phyloP scores from a whole-genome alignment of 2,888 invertebrate species.

The Oscheius myriophilus region DNA sequence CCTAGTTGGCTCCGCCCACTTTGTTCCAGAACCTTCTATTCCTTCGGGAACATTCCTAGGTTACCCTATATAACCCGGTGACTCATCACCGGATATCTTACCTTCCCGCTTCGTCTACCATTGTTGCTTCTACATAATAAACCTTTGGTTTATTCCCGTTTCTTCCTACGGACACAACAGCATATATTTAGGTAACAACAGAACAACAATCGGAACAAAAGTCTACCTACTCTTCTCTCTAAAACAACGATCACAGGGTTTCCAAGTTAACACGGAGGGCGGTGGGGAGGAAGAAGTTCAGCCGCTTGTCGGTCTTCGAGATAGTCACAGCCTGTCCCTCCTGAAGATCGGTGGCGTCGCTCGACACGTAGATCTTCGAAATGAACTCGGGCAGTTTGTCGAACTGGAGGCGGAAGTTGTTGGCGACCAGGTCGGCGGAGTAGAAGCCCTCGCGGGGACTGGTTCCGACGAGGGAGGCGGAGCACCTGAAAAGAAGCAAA shows the following conservation, averaged over 20 bases:
- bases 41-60: no score
- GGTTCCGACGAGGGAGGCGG: conserved; percentile 30
- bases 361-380: conserved; percentile 33
- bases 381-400: conserved; percentile 39
- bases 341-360: conserved; percentile 15
- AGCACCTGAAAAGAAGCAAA: conserved; percentile 11
- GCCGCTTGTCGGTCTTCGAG: conserved; percentile 23
- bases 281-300: conserved; percentile 34
- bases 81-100: no score
- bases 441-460: conserved; percentile 38
- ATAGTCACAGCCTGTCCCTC: conserved; percentile 27
- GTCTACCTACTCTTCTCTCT: neutral
- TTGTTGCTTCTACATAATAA: no score
- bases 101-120: no score
- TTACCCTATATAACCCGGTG: no score
- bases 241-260: conserved; percentile 3
- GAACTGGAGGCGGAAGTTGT: conserved; percentile 36
- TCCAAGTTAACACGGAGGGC: conserved; percentile 16
- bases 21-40: no score
- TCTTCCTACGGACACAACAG: no score
- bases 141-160: no score
- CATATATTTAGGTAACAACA: conserved; percentile 4
- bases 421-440: conserved; percentile 37
- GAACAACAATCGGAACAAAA: no score
- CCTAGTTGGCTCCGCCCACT: no score